A percentile compares a stretch with the other conserved stretches of the same genome.
These are phyloP conservation scores for Phymastichus coffea DNA, from an alignment of 1,140 invertebrate genomes.

Conservation along the genomic window DNA sequence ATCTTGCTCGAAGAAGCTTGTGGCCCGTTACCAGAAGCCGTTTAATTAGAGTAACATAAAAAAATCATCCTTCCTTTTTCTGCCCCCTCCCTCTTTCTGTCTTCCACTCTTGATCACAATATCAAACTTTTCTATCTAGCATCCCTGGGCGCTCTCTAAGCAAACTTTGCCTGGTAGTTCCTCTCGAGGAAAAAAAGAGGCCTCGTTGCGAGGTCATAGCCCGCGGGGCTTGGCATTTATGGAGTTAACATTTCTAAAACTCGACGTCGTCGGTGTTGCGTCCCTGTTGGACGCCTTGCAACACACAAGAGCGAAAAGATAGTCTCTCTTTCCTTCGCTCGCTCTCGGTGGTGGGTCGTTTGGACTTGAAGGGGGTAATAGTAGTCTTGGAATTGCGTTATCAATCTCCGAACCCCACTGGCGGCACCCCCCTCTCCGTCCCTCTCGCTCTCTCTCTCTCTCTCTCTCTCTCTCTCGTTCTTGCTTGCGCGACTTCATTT, in stretches of 20 bases:
- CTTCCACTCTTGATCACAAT: neutral
- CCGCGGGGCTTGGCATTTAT: conserved; percentile 52
- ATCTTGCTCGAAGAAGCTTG: too few relatives aligned
- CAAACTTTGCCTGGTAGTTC: neutral
- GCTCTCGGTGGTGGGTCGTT: conserved; percentile 37
- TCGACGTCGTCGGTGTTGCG: too few relatives aligned
- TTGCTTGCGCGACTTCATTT: conserved; percentile 47
- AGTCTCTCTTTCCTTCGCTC: conserved; percentile 49
- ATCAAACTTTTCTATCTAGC: too few relatives aligned
- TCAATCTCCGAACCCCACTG: conserved; percentile 56
- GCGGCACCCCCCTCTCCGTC: conserved; percentile 31
- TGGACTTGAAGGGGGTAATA: conserved; percentile 58
- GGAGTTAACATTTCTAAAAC: conserved; percentile 58
- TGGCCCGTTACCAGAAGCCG: too few relatives aligned
- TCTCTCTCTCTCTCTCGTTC: conserved; percentile 39
- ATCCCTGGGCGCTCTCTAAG: neutral
- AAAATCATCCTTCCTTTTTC: too few relatives aligned
- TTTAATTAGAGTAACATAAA: too few relatives aligned
- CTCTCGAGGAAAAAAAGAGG: conserved; percentile 29
- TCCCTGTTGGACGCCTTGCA: conserved; percentile 35
- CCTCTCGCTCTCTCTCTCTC: neutral
- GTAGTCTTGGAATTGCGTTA: conserved; percentile 60
- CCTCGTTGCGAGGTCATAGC: conserved; percentile 12
- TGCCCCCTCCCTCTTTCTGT: neutral
- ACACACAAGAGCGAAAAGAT: conserved; percentile 48